Percentiles rank a stretch among this genome's conserved stretches.
phyloP scores from a whole-genome alignment of 2,113 vertebrate species.

The Microcebus griseorufus region DNA sequence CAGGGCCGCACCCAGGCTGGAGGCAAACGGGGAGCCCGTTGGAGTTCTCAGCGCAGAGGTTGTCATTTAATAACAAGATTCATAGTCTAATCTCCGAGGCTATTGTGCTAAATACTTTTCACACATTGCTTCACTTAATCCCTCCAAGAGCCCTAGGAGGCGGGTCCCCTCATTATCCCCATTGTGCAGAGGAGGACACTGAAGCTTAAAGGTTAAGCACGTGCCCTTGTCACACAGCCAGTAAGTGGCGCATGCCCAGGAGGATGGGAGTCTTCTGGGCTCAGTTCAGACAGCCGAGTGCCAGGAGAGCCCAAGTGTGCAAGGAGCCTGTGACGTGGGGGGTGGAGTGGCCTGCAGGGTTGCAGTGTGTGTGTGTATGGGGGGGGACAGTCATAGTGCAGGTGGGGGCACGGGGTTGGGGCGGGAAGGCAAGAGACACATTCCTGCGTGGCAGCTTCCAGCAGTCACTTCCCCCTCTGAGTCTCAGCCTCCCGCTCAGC shows the following conservation, averaged over 20 bases:
- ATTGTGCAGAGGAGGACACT: not conserved
- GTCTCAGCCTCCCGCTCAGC: not conserved
- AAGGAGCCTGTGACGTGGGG: not conserved
- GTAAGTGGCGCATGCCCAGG: not conserved
- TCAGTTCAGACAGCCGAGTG: not conserved
- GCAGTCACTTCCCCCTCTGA: not conserved
- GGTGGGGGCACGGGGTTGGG: fast-evolving
- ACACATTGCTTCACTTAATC: not conserved
- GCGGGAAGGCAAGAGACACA: not conserved
- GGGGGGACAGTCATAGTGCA: too few relatives aligned
- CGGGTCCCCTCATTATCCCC: not conserved
- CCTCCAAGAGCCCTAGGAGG: not conserved
- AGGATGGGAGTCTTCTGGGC: not conserved
- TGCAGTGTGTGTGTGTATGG: not conserved
- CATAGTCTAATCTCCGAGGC: not conserved
- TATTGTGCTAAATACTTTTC: not conserved
- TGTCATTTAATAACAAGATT: not conserved
- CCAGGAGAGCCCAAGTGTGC: not conserved
- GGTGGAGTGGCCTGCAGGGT: not conserved
- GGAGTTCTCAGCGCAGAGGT: not conserved
- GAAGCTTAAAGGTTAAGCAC: not conserved
- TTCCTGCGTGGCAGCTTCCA: not conserved
- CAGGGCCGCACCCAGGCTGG: not conserved
- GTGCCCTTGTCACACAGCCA: not conserved
- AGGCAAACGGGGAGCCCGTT: not conserved